Conservation (phyloP, 92 coral and sea anemone genomes). For the Hydrozoanthus gracilis region DNA sequence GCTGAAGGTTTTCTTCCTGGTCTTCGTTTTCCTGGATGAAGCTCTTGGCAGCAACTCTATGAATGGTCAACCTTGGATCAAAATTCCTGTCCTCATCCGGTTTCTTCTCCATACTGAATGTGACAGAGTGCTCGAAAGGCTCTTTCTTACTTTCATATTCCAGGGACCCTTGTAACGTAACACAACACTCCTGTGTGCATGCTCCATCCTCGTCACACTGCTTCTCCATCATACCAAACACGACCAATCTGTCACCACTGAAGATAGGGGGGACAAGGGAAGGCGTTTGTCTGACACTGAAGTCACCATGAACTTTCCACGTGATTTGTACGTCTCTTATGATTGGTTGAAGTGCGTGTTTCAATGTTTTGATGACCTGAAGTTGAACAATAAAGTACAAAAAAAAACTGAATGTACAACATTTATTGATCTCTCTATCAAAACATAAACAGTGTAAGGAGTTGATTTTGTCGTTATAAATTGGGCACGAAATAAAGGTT, state of each 20-base stretch:
- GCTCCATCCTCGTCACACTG: not conserved
- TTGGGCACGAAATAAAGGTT: no score
- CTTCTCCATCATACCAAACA: conserved; percentile 51
- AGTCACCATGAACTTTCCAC: conserved; percentile 72
- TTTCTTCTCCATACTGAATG: conserved; percentile 23
- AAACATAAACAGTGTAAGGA: no score
- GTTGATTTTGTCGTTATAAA: no score
- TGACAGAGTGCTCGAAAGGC: conserved; percentile 47
- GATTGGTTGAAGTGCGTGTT: conserved; percentile 84
- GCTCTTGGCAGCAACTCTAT: conserved; percentile 76
- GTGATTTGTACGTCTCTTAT: conserved; percentile 66
- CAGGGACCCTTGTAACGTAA: conserved; percentile 31
- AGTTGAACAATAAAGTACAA: not conserved
- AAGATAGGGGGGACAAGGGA: conserved; percentile 58
- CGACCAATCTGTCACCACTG: conserved; percentile 68
- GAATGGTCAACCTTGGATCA: conserved; percentile 40
- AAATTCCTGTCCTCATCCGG: not conserved
- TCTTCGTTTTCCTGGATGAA: conserved; percentile 73
- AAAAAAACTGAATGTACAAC: not conserved
- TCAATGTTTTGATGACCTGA: conserved; percentile 83
- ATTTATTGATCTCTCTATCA: not conserved
- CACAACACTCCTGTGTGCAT: conserved; percentile 2
- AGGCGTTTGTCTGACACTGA: conserved; percentile 64
- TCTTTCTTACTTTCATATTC: conserved; percentile 17
- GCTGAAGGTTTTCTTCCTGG: not conserved